Evolutionary conservation across 1,140 invertebrate species (phyloP).

Genomic region (Hydropsyche tenuis): DNA sequence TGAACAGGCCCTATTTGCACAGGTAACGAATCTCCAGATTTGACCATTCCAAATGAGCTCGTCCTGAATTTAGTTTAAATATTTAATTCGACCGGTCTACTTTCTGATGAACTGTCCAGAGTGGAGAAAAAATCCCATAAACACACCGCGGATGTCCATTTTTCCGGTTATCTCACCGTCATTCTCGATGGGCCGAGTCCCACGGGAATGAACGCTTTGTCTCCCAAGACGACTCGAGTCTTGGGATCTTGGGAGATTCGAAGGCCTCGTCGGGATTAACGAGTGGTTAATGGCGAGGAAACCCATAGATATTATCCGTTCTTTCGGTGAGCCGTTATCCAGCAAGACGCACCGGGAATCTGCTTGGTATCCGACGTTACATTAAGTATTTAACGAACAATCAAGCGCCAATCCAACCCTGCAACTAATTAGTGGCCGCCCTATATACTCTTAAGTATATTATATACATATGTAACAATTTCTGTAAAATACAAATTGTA

Average conservation of each 20-base stretch:
- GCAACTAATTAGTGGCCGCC: background rate
- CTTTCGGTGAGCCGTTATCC: conserved; percentile 28
- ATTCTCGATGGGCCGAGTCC: background rate
- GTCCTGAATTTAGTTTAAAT: too few species aligned
- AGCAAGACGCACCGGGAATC: conserved; percentile 41
- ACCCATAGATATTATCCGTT: conserved; percentile 49
- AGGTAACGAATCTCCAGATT: too few species aligned
- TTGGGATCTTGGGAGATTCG: conserved; percentile 7
- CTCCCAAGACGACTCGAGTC: conserved; percentile 9
- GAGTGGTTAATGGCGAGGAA: conserved; percentile 48
- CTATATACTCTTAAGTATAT: background rate
- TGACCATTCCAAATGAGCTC: too few species aligned
- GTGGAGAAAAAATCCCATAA: too few species aligned
- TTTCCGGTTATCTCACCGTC: conserved; percentile 35
- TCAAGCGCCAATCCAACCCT: conserved; percentile 16
- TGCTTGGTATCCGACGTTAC: conserved; percentile 25
- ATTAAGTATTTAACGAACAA: conserved; percentile 31
- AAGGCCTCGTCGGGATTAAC: conserved; percentile 38
- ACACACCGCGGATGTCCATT: too few species aligned
- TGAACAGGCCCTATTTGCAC: too few species aligned
- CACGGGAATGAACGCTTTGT: conserved; percentile 7
- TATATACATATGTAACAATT: background rate
- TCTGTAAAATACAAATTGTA: background rate
- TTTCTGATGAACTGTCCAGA: too few species aligned
- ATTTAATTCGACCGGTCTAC: too few species aligned